Conservation (phyloP, 2,113 vertebrate species). For the Acanthisitta chloris region DNA sequence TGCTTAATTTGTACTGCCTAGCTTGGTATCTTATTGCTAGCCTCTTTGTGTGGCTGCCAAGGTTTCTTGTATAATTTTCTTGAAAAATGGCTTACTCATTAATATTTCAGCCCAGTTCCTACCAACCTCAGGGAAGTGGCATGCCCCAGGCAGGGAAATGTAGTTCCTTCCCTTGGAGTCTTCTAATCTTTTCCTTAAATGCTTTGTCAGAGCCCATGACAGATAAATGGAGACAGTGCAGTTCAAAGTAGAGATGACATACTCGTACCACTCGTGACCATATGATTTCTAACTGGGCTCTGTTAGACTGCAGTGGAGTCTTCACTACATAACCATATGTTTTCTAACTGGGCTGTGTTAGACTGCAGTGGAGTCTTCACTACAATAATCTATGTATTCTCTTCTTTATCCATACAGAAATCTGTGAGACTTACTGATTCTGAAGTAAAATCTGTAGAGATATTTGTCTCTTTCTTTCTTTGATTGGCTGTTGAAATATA, state of each 20-base stretch:
- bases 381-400: neutral
- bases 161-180: slow-evolving; percentile 45
- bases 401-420: neutral
- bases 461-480: neutral
- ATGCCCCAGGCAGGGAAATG: slow-evolving; percentile 55
- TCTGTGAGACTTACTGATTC: neutral
- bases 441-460: neutral
- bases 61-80: slow-evolving; percentile 61
- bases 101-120: slow-evolving; percentile 60
- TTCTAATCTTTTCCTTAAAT: slow-evolving; percentile 58
- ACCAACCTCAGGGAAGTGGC: slow-evolving; percentile 41
- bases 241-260: neutral
- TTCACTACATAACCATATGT: neutral
- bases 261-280: neutral
- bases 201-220: slow-evolving; percentile 31
- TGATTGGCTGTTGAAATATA: slow-evolving; percentile 1
- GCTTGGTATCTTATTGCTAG: neutral
- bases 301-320: neutral
- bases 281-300: neutral
- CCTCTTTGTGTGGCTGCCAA: slow-evolving; percentile 42
- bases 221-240: slow-evolving; percentile 20
- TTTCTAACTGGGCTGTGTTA: neutral
- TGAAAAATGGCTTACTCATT: slow-evolving; percentile 66
- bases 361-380: neutral
- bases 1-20: neutral